Conservation (phyloP, 2,797 vertebrate species). For the Bryconaethiops microstoma region DNA sequence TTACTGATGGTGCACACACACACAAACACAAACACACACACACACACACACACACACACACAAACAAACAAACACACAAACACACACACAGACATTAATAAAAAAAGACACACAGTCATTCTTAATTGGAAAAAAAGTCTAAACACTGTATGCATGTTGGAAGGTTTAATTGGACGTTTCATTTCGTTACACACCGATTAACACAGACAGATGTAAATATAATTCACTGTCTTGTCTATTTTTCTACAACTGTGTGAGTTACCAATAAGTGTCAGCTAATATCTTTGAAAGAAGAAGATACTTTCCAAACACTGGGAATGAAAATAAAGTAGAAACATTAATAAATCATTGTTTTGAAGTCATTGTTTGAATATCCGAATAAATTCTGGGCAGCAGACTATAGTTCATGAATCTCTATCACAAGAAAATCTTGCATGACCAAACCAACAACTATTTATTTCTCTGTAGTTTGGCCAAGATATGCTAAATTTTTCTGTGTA, state of each 20-base stretch:
- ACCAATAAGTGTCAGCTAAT: slow-evolving; percentile 10
- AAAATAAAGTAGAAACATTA: slow-evolving; percentile 20
- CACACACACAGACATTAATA: slow-evolving; percentile 24
- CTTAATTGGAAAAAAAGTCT: slow-evolving; percentile 52
- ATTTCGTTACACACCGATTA: slow-evolving; percentile 56
- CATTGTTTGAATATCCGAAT: neutral
- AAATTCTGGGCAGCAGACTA: neutral
- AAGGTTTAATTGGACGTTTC: slow-evolving; percentile 42
- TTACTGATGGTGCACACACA: slow-evolving; percentile 66
- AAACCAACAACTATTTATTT: slow-evolving; percentile 20
- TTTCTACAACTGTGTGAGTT: slow-evolving; percentile 49
- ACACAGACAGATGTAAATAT: slow-evolving; percentile 57
- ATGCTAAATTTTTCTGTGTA: slow-evolving; percentile 15
- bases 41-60: slow-evolving; percentile 15
- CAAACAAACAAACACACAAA: neutral
- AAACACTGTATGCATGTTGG: slow-evolving; percentile 68
- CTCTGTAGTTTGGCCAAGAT: too few relatives aligned
- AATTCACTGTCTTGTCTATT: slow-evolving; percentile 56
- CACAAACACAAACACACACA: slow-evolving; percentile 25
- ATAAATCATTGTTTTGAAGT: slow-evolving; percentile 19
- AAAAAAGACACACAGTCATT: slow-evolving; percentile 11
- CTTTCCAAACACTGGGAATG: slow-evolving; percentile 16
- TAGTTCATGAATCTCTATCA: neutral
- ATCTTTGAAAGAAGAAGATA: neutral
- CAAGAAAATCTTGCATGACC: neutral